Conservation (phyloP, 1,140 invertebrate genomes). For the Aradophagus sp. region DNA sequence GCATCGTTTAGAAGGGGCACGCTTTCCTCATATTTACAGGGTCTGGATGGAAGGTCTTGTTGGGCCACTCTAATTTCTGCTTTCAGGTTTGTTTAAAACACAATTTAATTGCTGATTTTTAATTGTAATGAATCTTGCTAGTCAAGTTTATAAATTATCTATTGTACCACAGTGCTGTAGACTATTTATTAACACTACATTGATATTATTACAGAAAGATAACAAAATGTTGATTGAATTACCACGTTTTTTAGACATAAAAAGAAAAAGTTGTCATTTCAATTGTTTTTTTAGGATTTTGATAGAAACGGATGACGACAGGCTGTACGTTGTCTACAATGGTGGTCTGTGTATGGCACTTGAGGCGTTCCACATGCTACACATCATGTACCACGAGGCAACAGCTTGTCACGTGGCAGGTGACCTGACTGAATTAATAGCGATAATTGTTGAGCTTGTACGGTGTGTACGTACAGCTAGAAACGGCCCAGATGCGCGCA, state of each 20-base stretch:
- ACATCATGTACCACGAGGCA: constrained; percentile 95
- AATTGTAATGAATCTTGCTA: too few species aligned
- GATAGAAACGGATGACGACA: constrained; percentile 91
- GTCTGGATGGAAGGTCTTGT: constrained; percentile 86
- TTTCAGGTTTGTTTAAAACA: constrained; percentile 68
- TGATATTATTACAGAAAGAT: not conserved
- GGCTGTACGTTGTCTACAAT: constrained; percentile 90
- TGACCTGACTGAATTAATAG: constrained; percentile 88
- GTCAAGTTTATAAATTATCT: too few species aligned
- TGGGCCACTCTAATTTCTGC: constrained; percentile 94
- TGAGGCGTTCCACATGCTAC: constrained; percentile 92
- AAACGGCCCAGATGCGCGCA: constrained; percentile 80
- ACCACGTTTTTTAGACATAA: too few species aligned
- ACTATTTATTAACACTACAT: too few species aligned
- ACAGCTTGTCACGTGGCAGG: constrained; percentile 90
- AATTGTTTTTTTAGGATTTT: constrained; percentile 78
- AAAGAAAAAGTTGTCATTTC: not conserved
- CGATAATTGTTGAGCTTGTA: constrained; percentile 83
- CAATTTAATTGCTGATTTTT: too few species aligned
- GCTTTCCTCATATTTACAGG: constrained; percentile 87
- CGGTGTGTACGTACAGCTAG: constrained; percentile 80
- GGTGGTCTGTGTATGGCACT: constrained; percentile 90
- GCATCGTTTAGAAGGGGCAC: constrained; percentile 87
- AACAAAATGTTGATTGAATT: constrained; percentile 3
- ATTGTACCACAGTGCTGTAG: too few species aligned